Evolutionary conservation across 2,113 vertebrate species (phyloP).

Genomic region (Hepsetus odoe): DNA sequence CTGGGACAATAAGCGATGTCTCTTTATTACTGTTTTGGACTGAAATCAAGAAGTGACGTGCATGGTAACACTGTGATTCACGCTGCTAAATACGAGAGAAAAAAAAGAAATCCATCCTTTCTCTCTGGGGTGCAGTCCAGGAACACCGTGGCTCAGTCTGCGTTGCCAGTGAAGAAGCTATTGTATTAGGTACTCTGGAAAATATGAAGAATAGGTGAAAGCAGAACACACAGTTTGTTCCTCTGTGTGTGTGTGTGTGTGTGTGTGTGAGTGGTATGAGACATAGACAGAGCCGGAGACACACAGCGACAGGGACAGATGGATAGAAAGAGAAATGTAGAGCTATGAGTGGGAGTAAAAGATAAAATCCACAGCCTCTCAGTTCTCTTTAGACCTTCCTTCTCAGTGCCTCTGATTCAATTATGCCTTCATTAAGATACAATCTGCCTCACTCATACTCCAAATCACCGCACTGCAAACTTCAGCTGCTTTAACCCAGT

Average conservation of each 20-base stretch:
- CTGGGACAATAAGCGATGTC: too few relatives aligned
- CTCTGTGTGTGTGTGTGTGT: conserved; percentile 22
- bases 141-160: conserved; percentile 19
- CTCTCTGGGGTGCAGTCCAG: neutral
- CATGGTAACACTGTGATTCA: neutral
- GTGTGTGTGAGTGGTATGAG: too few relatives aligned
- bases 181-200: neutral
- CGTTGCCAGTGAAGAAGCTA: conserved; percentile 9
- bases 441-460: neutral
- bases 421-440: conserved; percentile 49
- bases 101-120: too few relatives aligned
- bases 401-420: conserved; percentile 31
- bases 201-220: neutral
- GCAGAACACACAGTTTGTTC: neutral
- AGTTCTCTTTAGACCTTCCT: conserved; percentile 47
- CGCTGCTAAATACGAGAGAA: neutral
- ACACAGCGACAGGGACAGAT: neutral
- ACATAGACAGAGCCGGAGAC: neutral
- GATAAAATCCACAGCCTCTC: conserved; percentile 36
- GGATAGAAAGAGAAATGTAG: neutral
- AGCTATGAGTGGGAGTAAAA: neutral
- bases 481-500: neutral
- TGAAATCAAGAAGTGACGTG: neutral
- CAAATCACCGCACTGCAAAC: neutral
- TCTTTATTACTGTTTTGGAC: too few relatives aligned